phyloP scores from a whole-genome alignment of 2,797 vertebrate species.

The Gambelia wislizenii region DNA sequence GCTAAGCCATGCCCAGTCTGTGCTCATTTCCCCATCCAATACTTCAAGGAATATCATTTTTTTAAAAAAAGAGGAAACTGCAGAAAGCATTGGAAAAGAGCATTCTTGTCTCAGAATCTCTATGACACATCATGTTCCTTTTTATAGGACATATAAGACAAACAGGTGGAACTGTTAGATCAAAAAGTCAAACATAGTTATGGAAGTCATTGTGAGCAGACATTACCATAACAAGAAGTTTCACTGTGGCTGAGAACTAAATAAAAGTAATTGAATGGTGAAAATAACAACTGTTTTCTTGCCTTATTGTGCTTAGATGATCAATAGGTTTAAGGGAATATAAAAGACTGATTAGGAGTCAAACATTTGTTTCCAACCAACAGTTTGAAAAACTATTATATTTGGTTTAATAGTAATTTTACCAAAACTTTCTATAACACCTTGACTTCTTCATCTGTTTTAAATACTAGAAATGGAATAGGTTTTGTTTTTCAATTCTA shows the following conservation, averaged over 20 bases:
- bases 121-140: too few species aligned
- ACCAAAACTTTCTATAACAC: not conserved
- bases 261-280: not conserved
- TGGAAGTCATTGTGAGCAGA: not conserved
- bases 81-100: too few species aligned
- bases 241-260: not conserved
- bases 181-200: not conserved
- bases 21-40: too few species aligned
- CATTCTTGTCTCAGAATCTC: not conserved
- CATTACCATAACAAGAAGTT: not conserved
- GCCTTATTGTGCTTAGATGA: not conserved
- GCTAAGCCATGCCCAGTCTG: too few species aligned
- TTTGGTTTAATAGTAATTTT: not conserved
- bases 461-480: not conserved
- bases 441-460: not conserved
- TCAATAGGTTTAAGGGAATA: not conserved
- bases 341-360: too few species aligned
- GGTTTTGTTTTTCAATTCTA: not conserved
- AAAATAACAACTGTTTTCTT: not conserved
- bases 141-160: not conserved
- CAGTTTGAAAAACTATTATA: not conserved
- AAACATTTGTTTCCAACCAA: not conserved
- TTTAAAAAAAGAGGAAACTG: not conserved
- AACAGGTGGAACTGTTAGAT: not conserved
- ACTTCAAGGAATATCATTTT: not conserved